These are phyloP conservation scores for Canis aureus DNA, from an alignment of 2,113 vertebrate species.

Conservation along the genomic window DNA sequence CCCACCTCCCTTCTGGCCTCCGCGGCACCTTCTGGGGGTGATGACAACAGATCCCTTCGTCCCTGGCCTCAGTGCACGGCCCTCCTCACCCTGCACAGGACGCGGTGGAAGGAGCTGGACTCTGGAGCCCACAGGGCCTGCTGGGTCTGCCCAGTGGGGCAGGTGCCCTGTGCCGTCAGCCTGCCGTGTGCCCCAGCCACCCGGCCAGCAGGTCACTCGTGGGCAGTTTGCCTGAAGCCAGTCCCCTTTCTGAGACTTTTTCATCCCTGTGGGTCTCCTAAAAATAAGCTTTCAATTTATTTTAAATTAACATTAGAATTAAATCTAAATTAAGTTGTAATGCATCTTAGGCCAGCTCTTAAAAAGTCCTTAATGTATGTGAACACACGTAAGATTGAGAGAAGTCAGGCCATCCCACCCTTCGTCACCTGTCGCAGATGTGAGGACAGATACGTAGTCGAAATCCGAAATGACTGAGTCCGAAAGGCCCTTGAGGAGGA, in stretches of 20 bases:
- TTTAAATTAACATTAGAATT: conserved; percentile 75
- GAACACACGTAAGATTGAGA: background rate
- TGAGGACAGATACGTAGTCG: too few relatives aligned
- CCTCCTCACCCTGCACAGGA: background rate
- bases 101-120: background rate
- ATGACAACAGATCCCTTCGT: background rate
- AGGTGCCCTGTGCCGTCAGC: rapidly evolving
- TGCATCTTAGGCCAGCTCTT: background rate
- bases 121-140: rapidly evolving
- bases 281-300: conserved; percentile 80
- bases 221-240: conserved; percentile 33
- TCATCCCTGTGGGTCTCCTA: conserved; percentile 72
- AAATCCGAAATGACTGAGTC: background rate
- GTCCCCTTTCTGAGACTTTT: background rate
- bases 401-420: background rate
- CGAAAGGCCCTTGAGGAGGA: background rate
- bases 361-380: background rate
- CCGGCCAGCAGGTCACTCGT: background rate
- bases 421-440: rapidly evolving
- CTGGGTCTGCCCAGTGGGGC: rapidly evolving
- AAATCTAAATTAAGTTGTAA: conserved; percentile 65
- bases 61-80: background rate
- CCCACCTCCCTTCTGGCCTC: background rate
- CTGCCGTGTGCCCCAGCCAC: rapidly evolving
- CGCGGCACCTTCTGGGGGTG: too few relatives aligned